phyloP scores from a whole-genome alignment of 2,113 vertebrate species.

The Xenopus laevis region DNA sequence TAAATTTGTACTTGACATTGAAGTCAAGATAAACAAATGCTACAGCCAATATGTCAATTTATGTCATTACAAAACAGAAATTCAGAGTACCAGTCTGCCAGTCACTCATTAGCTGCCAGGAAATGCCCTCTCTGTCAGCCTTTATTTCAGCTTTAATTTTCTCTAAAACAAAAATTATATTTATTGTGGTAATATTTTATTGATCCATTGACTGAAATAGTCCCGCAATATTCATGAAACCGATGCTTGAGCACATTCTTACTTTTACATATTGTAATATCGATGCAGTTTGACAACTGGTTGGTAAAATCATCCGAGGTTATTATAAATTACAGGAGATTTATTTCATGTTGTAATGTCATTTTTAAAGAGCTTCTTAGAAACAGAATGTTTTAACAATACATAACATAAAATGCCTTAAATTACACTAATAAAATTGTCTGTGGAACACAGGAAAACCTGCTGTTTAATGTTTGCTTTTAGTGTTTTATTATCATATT shows the following conservation, averaged over 20 bases:
- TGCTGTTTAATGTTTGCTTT: slow-evolving; percentile 7
- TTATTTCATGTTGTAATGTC: slow-evolving; percentile 7
- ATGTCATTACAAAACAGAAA: slow-evolving; percentile 33
- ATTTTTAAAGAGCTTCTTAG: slow-evolving; percentile 25
- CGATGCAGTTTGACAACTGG: slow-evolving; percentile 35
- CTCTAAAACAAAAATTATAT: slow-evolving; percentile 45
- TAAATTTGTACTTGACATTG: slow-evolving; percentile 44
- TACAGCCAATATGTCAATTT: slow-evolving; percentile 41
- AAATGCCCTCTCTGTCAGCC: slow-evolving; percentile 44
- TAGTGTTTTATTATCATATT: background rate
- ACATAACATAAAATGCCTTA: slow-evolving; percentile 5
- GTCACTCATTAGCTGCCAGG: slow-evolving; percentile 46
- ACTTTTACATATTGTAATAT: slow-evolving; percentile 38
- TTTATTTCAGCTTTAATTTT: slow-evolving; percentile 45
- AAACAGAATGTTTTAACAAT: slow-evolving; percentile 30
- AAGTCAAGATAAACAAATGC: slow-evolving; percentile 35
- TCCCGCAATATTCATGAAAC: slow-evolving; percentile 24
- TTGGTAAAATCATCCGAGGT: slow-evolving; percentile 23
- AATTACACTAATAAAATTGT: background rate
- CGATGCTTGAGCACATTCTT: slow-evolving; percentile 27
- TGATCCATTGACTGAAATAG: slow-evolving; percentile 44
- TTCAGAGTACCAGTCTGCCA: slow-evolving; percentile 43
- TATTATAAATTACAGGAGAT: slow-evolving; percentile 24
- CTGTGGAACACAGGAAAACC: background rate
- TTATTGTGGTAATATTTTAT: slow-evolving; percentile 43